Evolutionary conservation across 1,140 invertebrate species (phyloP), one percentile per base, ranked within the genome.

Genomic region (Oryzaephilus surinamensis): DNA sequence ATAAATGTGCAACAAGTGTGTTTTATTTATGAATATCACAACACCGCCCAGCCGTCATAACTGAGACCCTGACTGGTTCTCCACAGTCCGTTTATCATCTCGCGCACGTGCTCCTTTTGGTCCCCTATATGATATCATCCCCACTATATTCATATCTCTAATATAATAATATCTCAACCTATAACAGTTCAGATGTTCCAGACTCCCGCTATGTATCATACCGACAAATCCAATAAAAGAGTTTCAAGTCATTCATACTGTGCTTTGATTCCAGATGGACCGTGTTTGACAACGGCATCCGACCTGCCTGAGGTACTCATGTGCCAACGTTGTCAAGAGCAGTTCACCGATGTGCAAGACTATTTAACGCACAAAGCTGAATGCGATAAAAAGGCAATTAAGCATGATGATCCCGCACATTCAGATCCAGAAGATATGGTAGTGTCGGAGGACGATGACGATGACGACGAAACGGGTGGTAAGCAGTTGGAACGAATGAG

Each of bases 361-460:
- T 73, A 68, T 52, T 55, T 71, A 38, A 66, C 68, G 45, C 66
- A 72, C 53, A 70, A 71, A 50, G 58, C 63, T 41, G 55, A 65
- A 42, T 71, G 67, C 43, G 66, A 69, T 54, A 63, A 64, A 43
- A 71, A 69, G 56, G 64, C 64, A 31, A 63, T 69, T 50, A 66
- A 71, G 60, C 69, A 70, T 32, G 67, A 72, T 52, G 70, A 74
- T 33, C 65, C 70, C 45, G 73, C 74, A 60, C 73, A 72, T 46
- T 72, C 71, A 17, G 71, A 73, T 48, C 71, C 70, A 14, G 70
- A 76, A 50, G 73, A 75, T 48, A 74, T 76, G 68, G 72, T 74
- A 33, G 67, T 74, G 10, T 73, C 71, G 2, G 72, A 71, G 36
- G 71, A 72, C 43, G 72, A 74, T 48, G 69, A 70, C 51, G 70